These are phyloP conservation scores for Catostylus mosaicus DNA, from an alignment of 30 jellyfish, hydroid and myxozoan genomes.

Conservation along the genomic window DNA sequence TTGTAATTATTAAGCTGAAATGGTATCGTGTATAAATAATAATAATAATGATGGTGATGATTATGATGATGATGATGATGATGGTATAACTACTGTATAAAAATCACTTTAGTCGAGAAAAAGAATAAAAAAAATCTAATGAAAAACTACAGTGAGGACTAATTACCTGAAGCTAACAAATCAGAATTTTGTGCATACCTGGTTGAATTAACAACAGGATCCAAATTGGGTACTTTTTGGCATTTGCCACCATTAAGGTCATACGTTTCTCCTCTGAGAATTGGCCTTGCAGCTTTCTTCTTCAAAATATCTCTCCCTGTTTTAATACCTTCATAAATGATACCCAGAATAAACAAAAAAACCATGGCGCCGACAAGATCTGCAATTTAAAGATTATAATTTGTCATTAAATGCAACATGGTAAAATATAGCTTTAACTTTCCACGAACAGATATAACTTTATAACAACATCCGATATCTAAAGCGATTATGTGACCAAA, in stretches of 20 bases:
- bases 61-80: too few relatives aligned
- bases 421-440: not conserved
- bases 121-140: too few relatives aligned
- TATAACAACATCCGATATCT: not conserved
- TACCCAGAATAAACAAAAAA: constrained; percentile 64
- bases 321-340: constrained; percentile 82
- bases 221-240: constrained; percentile 11
- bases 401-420: not conserved
- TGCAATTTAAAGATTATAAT: constrained; percentile 12
- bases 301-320: constrained; percentile 72
- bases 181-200: too few relatives aligned
- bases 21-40: too few relatives aligned
- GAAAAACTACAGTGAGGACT: too few relatives aligned
- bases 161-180: too few relatives aligned
- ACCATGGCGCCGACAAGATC: constrained; percentile 83
- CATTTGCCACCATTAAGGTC: constrained; percentile 33
- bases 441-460: not conserved
- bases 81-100: too few relatives aligned
- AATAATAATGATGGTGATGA: too few relatives aligned
- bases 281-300: constrained; percentile 25
- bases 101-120: too few relatives aligned
- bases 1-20: too few relatives aligned
- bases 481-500: not conserved
- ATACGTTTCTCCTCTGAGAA: constrained; percentile 32
- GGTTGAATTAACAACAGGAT: constrained; percentile 17